Percentiles rank a stretch among this genome's conserved stretches.
These are phyloP conservation scores for Todiramphus chloris DNA, from an alignment of 2,113 vertebrate species.

Conservation along the genomic window DNA sequence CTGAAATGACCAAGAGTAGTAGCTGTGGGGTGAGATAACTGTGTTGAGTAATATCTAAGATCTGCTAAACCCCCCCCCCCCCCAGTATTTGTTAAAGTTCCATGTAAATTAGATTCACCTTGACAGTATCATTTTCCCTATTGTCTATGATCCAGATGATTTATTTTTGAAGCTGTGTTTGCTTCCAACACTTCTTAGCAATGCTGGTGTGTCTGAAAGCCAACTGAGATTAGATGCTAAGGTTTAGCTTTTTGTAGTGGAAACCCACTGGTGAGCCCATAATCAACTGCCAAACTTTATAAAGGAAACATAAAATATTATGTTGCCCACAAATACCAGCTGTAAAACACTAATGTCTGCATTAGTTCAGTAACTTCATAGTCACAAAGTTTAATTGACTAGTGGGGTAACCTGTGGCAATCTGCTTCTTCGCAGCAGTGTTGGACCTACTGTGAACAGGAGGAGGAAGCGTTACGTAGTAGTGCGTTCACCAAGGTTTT, in stretches of 20 bases:
- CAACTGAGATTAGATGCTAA: conserved; percentile 22
- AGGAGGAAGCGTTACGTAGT: not conserved
- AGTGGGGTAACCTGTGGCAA: conserved; percentile 47
- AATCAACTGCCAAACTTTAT: conserved; percentile 51
- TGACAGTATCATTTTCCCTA: not conserved
- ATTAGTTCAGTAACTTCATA: conserved; percentile 24
- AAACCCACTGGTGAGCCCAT: conserved; percentile 26
- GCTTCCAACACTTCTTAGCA: not conserved
- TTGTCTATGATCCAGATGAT: not conserved
- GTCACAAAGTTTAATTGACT: conserved; percentile 23
- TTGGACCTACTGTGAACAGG: not conserved
- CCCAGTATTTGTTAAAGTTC: not conserved
- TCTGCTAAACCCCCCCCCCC: rapidly evolving
- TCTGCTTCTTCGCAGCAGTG: not conserved
- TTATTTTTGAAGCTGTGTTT: not conserved
- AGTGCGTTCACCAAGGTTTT: not conserved
- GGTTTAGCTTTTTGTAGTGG: conserved; percentile 36
- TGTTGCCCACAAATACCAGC: conserved; percentile 52
- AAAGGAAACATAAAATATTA: conserved; percentile 61
- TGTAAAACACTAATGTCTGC: conserved; percentile 51
- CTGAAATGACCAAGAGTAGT: not conserved
- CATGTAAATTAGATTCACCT: not conserved
- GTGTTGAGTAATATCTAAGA: not conserved
- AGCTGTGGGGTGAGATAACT: not conserved
- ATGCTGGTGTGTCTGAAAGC: not conserved